Conservation (phyloP, 2,888 invertebrate genomes). For the Agrochola litura region DNA sequence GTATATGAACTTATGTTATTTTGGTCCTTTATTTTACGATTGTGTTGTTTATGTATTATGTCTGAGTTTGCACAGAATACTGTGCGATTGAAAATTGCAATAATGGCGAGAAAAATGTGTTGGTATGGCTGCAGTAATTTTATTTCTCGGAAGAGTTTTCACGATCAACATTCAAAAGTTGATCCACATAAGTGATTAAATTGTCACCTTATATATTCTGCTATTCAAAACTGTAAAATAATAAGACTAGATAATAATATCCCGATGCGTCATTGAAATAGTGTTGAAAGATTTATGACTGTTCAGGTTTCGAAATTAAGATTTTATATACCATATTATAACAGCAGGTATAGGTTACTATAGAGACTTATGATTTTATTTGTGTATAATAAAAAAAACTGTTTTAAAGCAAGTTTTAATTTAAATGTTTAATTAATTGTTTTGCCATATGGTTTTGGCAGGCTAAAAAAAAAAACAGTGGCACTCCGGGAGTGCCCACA, state of each 20-base stretch:
- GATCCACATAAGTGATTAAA: neutral
- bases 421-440: conserved; percentile 11
- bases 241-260: neutral
- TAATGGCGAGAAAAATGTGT: neutral
- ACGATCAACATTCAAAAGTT: no score
- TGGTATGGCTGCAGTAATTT: neutral
- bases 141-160: no score
- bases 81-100: no score
- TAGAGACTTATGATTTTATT: conserved; percentile 50
- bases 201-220: neutral
- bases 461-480: no score
- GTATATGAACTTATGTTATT: no score
- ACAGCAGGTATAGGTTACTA: conserved; percentile 3
- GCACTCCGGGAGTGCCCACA: no score
- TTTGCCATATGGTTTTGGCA: neutral
- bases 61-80: no score
- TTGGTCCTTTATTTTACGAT: neutral
- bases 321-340: conserved; percentile 7
- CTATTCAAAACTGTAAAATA: neutral
- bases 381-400: conserved; percentile 44
- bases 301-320: conserved; percentile 36
- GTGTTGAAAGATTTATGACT: conserved; percentile 47
- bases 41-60: no score
- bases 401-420: conserved; percentile 37
- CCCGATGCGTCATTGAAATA: conserved; percentile 27